Evolutionary conservation across 2,888 invertebrate genomes (phyloP).

Genomic region (Branchipolynoe longqiensis): DNA sequence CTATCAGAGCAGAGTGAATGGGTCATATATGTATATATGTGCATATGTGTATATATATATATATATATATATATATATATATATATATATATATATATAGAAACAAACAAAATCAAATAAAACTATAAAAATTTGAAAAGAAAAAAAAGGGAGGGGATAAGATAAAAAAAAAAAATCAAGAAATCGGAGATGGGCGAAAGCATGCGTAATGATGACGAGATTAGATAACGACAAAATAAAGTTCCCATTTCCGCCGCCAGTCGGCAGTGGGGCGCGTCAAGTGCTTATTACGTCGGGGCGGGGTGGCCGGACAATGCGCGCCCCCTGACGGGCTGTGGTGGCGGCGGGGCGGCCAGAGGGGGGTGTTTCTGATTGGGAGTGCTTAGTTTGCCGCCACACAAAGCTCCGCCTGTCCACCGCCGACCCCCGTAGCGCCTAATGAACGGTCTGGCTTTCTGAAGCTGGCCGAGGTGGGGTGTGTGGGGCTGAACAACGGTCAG

Average conservation of each 20-base stretch:
- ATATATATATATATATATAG: no score
- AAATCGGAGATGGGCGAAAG: background rate
- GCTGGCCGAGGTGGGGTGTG: background rate
- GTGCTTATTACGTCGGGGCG: constrained; percentile 24
- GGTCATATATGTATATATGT: no score
- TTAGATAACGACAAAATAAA: constrained; percentile 45
- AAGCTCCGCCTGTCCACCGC: constrained; percentile 13
- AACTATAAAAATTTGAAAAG: no score
- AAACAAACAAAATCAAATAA: no score
- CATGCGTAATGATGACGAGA: constrained; percentile 16
- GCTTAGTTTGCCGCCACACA: constrained; percentile 17
- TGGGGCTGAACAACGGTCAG: constrained; percentile 36
- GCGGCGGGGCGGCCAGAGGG: background rate
- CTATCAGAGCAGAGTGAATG: no score
- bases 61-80: no score
- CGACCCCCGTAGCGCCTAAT: constrained; percentile 28
- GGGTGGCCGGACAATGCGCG: background rate
- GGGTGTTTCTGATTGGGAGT: constrained; percentile 32
- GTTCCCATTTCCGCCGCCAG: constrained; percentile 26
- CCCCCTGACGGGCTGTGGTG: background rate
- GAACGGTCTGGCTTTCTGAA: constrained; percentile 47
- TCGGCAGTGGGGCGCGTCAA: constrained; percentile 1
- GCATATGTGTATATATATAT: no score
- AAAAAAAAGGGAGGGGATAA: no score
- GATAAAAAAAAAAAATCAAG: no score